Evolutionary conservation across 2,888 invertebrate genomes (phyloP).

Genomic region (Drosophila aldrichi): DNA sequence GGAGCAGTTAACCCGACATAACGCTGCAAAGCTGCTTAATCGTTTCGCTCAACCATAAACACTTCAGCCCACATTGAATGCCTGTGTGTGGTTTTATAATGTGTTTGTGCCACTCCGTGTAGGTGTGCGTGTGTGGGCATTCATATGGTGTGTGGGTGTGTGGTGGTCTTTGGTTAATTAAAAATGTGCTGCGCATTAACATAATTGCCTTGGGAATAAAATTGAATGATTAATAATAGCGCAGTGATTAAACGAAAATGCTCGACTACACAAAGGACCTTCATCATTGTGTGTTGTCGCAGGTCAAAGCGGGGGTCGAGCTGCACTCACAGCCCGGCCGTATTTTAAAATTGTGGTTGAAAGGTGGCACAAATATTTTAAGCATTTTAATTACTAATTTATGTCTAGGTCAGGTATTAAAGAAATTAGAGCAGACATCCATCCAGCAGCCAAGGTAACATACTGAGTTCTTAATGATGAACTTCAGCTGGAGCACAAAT

Average conservation of each 20-base stretch:
- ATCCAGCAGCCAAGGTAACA: too few relatives aligned
- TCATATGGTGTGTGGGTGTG: slow-evolving; percentile 12
- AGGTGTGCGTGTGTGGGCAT: slow-evolving; percentile 20
- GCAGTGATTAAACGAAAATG: slow-evolving; percentile 63
- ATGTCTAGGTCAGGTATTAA: neutral
- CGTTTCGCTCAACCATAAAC: slow-evolving; percentile 39
- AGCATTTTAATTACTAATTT: neutral
- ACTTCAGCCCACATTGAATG: slow-evolving; percentile 48
- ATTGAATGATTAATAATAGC: slow-evolving; percentile 75
- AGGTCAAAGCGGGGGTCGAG: neutral
- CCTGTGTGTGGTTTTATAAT: slow-evolving; percentile 43
- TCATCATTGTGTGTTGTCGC: slow-evolving; percentile 45
- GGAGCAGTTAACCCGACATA: slow-evolving; percentile 10
- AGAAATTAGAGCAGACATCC: neutral
- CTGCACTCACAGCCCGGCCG: accelerated
- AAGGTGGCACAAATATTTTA: neutral
- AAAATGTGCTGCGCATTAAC: slow-evolving; percentile 71
- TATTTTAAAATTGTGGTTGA: neutral
- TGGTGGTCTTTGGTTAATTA: slow-evolving; percentile 62
- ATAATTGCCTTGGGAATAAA: slow-evolving; percentile 73
- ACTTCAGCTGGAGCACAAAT: neutral
- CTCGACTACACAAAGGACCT: slow-evolving; percentile 42
- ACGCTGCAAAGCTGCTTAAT: slow-evolving; percentile 19
- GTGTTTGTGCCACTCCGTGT: slow-evolving; percentile 5
- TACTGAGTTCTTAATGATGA: neutral